Evolutionary conservation across 2,797 vertebrate genomes (phyloP).

Genomic region (Pipistrellus kuhlii): DNA sequence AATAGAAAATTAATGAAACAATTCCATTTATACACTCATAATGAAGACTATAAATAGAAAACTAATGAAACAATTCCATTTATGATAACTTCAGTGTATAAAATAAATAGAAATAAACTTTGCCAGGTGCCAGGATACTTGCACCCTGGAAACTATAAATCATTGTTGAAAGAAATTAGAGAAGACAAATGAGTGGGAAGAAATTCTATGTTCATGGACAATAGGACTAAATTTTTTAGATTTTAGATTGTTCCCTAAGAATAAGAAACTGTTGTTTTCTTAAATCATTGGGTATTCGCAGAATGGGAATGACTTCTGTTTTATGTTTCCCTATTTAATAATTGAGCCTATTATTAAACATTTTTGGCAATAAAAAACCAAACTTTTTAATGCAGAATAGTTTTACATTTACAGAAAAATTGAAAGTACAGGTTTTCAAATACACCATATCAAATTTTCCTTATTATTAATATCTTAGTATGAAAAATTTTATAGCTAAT

Average conservation of each 20-base stretch:
- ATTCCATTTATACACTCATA: background rate
- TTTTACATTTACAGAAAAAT: background rate
- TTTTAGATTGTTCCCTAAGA: background rate
- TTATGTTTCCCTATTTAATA: background rate
- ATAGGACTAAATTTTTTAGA: background rate
- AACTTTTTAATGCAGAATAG: background rate
- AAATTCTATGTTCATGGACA: background rate
- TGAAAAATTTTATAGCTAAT: background rate
- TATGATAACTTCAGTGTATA: background rate
- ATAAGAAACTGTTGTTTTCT: background rate
- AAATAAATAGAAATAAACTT: background rate
- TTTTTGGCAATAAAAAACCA: background rate
- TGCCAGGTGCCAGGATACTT: background rate
- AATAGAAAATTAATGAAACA: background rate
- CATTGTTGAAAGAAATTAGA: background rate
- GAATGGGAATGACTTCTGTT: background rate
- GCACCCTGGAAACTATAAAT: background rate
- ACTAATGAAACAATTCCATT: background rate
- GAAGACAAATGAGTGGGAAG: background rate
- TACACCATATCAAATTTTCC: background rate
- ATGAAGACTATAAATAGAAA: background rate
- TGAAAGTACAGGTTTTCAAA: background rate
- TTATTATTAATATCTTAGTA: background rate
- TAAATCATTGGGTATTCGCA: background rate
- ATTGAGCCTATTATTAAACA: background rate